phyloP scores from a whole-genome alignment of 2,113 vertebrate species.

The Eidolon helvum region DNA sequence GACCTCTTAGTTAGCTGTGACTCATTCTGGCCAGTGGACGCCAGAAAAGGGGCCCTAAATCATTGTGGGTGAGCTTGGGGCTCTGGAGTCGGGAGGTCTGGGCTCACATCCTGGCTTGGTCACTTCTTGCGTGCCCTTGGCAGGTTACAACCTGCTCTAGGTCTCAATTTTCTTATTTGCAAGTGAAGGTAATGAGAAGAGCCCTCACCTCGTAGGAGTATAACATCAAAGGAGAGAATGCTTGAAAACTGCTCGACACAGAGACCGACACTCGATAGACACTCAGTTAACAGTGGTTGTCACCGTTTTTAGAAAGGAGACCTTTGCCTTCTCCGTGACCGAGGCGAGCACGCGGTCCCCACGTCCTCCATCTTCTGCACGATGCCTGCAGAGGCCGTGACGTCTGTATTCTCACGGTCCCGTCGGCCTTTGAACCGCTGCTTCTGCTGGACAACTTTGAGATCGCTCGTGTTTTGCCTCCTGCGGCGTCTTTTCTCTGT shows the following conservation, averaged over 20 bases:
- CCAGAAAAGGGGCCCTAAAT: neutral
- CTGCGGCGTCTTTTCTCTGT: neutral
- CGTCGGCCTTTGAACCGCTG: neutral
- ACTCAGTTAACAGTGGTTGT: neutral
- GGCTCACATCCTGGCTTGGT: neutral
- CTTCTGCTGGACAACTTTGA: neutral
- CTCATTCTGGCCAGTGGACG: neutral
- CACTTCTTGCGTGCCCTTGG: neutral
- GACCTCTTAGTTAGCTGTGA: neutral
- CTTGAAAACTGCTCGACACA: neutral
- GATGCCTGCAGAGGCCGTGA: neutral
- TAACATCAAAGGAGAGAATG: neutral
- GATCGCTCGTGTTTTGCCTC: neutral
- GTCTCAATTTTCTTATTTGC: neutral
- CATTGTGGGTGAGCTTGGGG: neutral
- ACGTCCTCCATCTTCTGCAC: no score
- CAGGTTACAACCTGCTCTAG: neutral
- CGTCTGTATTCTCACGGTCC: neutral
- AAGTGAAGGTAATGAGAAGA: neutral
- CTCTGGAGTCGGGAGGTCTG: neutral
- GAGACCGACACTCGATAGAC: neutral
- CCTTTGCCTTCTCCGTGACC: neutral
- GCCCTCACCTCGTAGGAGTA: neutral
- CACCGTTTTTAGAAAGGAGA: neutral
- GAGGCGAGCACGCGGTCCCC: neutral